Conservation (phyloP, 2,888 invertebrate genomes). For the Pristionchus fissidentatus region DNA sequence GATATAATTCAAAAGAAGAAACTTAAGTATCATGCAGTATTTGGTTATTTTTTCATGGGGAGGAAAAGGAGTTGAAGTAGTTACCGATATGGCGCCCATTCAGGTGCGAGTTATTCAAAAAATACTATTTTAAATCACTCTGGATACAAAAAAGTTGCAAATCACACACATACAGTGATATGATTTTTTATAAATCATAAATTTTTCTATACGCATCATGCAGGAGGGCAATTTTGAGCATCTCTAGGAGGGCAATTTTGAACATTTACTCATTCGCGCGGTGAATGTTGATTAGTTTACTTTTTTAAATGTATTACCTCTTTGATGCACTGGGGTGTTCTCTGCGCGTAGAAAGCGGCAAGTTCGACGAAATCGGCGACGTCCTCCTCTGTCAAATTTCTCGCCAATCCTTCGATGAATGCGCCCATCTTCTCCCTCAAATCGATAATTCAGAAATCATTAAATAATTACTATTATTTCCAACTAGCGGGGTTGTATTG, state of each 20-base stretch:
- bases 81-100: no score
- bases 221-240: no score
- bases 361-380: conserved; percentile 95
- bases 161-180: neutral
- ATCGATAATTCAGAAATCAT: conserved; percentile 32
- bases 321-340: conserved; percentile 80
- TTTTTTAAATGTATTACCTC: conserved; percentile 45
- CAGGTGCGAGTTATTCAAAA: no score
- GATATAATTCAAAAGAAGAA: no score
- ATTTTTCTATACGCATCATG: neutral
- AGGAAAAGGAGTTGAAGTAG: no score
- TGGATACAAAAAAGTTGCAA: no score
- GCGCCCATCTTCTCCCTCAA: conserved; percentile 53
- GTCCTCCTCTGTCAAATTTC: conserved; percentile 90
- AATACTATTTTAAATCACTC: no score
- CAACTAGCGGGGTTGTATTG: neutral
- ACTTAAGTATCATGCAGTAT: no score
- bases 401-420: conserved; percentile 68
- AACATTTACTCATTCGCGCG: neutral
- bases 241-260: neutral
- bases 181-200: neutral
- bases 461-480: neutral
- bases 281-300: neutral
- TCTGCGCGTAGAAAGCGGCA: conserved; percentile 93
- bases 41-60: no score